Percentiles rank a stretch among this genome's conserved stretches.
These are phyloP conservation scores for Dallia pectoralis DNA, from an alignment of 2,797 vertebrate species.

Conservation along the genomic window DNA sequence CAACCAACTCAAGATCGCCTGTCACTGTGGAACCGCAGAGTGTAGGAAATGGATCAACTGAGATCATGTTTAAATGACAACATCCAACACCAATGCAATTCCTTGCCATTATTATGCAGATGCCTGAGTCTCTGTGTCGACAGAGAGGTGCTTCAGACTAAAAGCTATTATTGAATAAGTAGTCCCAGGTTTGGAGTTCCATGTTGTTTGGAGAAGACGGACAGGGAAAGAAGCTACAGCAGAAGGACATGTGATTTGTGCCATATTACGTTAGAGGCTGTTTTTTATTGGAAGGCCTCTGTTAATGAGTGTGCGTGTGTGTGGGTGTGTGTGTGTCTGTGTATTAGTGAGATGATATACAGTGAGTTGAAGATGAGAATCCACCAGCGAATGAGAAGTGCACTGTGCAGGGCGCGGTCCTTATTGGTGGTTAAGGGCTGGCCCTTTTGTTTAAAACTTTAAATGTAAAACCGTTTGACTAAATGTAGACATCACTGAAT, in stretches of 20 bases:
- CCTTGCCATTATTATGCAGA: slow-evolving; percentile 72
- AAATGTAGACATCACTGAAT: slow-evolving; percentile 99
- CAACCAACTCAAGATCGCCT: slow-evolving; percentile 93
- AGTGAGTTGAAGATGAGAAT: slow-evolving; percentile 85
- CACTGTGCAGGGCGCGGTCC: slow-evolving; percentile 96
- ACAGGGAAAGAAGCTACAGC: slow-evolving; percentile 62
- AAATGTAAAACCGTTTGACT: slow-evolving; percentile 74
- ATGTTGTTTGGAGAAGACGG: slow-evolving; percentile 25
- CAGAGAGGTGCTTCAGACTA: slow-evolving; percentile 63
- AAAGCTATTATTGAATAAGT: slow-evolving; percentile 42
- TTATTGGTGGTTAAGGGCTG: slow-evolving; percentile 93
- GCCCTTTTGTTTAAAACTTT: slow-evolving; percentile 86
- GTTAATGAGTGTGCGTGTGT: slow-evolving; percentile 25
- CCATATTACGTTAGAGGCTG: slow-evolving; percentile 70
- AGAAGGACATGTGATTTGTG: slow-evolving; percentile 67
- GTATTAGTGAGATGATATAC: slow-evolving; percentile 53
- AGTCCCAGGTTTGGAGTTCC: slow-evolving; percentile 43
- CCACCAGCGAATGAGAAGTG: slow-evolving; percentile 97
- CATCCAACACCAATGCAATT: slow-evolving; percentile 68
- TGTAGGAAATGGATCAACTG: slow-evolving; percentile 99
- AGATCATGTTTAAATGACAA: slow-evolving; percentile 30
- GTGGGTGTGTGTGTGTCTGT: slow-evolving; percentile 37
- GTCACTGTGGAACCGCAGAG: slow-evolving; percentile 94
- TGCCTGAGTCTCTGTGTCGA: slow-evolving; percentile 70
- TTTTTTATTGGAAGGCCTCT: slow-evolving; percentile 55